Conservation (phyloP, 2,888 invertebrate genomes). For the Dryocosmus kuriphilus region DNA sequence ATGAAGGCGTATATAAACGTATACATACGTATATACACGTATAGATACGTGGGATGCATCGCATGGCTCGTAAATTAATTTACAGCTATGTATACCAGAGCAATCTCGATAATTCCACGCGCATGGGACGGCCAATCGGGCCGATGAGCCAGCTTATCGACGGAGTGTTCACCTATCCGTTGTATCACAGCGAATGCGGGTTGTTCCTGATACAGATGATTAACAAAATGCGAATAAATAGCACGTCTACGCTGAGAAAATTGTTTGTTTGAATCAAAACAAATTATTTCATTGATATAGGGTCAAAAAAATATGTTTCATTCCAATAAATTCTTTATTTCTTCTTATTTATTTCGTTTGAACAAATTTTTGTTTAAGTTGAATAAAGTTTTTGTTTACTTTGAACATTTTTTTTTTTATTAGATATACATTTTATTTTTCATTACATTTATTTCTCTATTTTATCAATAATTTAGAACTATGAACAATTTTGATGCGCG, state of each 20-base stretch:
- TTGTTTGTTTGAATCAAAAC: too few species aligned
- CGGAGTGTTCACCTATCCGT: slow-evolving; percentile 10
- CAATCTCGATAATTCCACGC: slow-evolving; percentile 43
- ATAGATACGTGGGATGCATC: slow-evolving; percentile 34
- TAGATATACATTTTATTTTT: too few species aligned
- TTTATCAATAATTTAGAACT: too few species aligned
- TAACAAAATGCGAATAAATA: slow-evolving; percentile 19
- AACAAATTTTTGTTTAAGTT: too few species aligned
- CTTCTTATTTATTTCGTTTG: too few species aligned
- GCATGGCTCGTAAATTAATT: slow-evolving; percentile 38
- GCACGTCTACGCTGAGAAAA: neutral
- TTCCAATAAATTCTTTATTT: too few species aligned
- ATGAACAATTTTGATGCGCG: too few species aligned
- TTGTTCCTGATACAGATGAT: slow-evolving; percentile 16
- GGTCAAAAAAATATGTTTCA: too few species aligned
- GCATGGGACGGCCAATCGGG: slow-evolving; percentile 34
- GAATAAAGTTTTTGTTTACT: too few species aligned
- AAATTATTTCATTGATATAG: too few species aligned
- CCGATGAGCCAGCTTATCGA: slow-evolving; percentile 34
- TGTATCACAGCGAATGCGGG: slow-evolving; percentile 28
- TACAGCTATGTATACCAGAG: slow-evolving; percentile 34
- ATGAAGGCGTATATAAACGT: neutral
- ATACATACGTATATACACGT: slow-evolving; percentile 14
- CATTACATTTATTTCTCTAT: too few species aligned
- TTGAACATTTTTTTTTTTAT: too few species aligned